Evolutionary conservation across 1,140 invertebrate species (phyloP), one percentile per base, ranked within the genome.

Genomic region (honey bee (Apis mellifera)): DNA sequence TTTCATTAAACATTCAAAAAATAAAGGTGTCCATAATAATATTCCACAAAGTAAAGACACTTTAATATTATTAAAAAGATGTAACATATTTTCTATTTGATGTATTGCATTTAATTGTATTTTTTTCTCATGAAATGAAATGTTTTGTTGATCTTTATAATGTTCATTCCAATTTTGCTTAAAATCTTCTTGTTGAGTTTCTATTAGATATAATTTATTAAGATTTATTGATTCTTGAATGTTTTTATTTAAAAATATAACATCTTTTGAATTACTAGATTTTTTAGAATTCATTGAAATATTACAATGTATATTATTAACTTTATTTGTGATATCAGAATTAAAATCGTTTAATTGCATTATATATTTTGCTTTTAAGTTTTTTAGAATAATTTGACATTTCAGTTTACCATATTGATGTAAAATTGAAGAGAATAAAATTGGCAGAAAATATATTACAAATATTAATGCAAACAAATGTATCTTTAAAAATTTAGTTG

Each of bases 21-120:
- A 84, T 13, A 90, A 72, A n/a, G 91, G 91, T 48, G 88, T 90
- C 91, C 91, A 92, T 50, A 91, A 78, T 50, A 89, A 9, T 66
- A 87, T 72, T 9, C 85, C 84, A 15, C 84, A 59, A 8, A 90
- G 54, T 21, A 91, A 79, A 71, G 84, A 88, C 12, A 66, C 83
- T 69, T 77, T 84, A 13, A 87, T 84, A 13, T 70, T 82, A 17
- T 75, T 19, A 9, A 77, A 80, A 15, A 88, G 54, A 50, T 83
- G 84, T 50, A 78, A 32, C 19, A 48, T 70, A 4, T 78, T 77
- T 55, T 57, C 57, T 23, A 50, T 11, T 64, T 69, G 48, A n/a
- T 50, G 19, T 19, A 71, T 62, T 11, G 42, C 48, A 26, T 70
- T 70, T 17, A 68, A 52, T 11, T 78, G 17, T 7, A 60, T 15